A percentile compares a stretch with the other conserved stretches of the same genome.
Conservation (phyloP, 2,113 vertebrate genomes). For the Triplophysa dalaica region DNA sequence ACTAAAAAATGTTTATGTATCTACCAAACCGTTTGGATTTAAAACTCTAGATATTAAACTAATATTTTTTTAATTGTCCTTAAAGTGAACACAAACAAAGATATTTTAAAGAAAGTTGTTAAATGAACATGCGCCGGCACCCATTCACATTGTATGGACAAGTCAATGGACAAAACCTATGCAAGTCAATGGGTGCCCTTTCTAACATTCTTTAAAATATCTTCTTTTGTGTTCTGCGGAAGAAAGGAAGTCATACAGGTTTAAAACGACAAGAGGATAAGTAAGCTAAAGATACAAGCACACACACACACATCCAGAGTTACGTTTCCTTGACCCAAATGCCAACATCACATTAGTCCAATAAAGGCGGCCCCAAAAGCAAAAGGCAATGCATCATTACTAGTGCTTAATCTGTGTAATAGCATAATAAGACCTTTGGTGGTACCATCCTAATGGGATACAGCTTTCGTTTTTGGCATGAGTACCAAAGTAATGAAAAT, state of each 20-base stretch:
- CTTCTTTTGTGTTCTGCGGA: no score
- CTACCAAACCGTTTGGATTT: neutral
- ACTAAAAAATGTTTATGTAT: neutral
- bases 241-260: no score
- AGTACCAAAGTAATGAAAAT: neutral
- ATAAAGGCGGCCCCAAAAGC: conserved; percentile 7
- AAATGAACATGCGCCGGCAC: no score
- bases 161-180: no score
- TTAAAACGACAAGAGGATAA: no score
- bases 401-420: conserved; percentile 4
- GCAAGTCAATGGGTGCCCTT: no score
- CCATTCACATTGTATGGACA: no score
- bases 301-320: neutral
- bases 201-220: no score
- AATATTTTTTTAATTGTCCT: no score
- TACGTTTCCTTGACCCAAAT: neutral
- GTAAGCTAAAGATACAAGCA: neutral
- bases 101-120: no score
- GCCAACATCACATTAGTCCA: conserved; percentile 4
- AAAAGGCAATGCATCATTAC: conserved; percentile 3
- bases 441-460: conserved; percentile 10
- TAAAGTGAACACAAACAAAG: no score
- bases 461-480: neutral
- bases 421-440: conserved; percentile 22
- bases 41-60: no score